Percentiles rank a stretch among this genome's conserved stretches.
These are phyloP conservation scores for Alouatta palliata DNA, from an alignment of 2,113 vertebrate species.

Conservation along the genomic window DNA sequence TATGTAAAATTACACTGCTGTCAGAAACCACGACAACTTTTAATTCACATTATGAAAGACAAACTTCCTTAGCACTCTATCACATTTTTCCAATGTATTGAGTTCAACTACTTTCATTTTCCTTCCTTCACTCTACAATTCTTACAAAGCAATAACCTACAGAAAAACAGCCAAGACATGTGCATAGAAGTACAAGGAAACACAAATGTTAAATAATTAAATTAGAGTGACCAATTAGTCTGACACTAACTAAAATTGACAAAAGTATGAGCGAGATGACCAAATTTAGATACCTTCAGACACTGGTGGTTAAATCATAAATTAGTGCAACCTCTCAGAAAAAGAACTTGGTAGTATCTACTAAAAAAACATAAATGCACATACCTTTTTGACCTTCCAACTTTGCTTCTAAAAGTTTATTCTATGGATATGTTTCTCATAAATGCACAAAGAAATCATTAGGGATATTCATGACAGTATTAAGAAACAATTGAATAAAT, in stretches of 20 bases:
- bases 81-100: neutral
- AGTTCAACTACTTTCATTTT: neutral
- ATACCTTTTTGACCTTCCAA: neutral
- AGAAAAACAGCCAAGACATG: neutral
- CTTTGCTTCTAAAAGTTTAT: neutral
- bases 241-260: neutral
- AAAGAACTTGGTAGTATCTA: neutral
- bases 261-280: neutral
- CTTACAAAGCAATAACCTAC: neutral
- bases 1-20: neutral
- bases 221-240: neutral
- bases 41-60: slow-evolving; percentile 13
- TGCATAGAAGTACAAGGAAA: slow-evolving; percentile 4
- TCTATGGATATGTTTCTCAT: neutral
- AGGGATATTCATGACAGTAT: neutral
- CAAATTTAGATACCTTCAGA: neutral
- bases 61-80: neutral
- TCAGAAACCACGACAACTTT: neutral
- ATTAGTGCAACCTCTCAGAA: neutral
- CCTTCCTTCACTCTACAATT: neutral
- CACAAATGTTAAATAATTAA: slow-evolving; percentile 14
- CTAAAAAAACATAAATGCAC: neutral
- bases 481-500: neutral
- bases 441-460: neutral
- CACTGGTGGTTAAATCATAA: neutral